Evolutionary conservation across 1,140 invertebrate species (phyloP).

Genomic region (Drosophila simulans): DNA sequence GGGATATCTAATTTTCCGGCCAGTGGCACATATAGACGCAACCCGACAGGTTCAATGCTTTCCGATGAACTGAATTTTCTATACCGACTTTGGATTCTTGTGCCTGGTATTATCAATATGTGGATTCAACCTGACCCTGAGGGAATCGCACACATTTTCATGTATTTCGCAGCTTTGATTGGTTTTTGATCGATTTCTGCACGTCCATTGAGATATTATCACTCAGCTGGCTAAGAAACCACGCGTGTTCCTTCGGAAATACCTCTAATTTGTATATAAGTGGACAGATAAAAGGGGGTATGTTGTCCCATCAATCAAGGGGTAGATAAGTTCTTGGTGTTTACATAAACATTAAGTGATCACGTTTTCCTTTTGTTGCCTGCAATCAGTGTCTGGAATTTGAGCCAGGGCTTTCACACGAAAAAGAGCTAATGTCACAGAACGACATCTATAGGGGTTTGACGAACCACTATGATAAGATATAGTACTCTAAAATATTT

Average conservation of each 20-base stretch:
- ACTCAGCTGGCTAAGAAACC: not conserved
- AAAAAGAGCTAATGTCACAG: not conserved
- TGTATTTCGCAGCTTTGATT: constrained; percentile 39
- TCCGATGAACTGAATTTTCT: constrained; percentile 44
- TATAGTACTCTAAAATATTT: constrained; percentile 10
- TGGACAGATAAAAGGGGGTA: constrained; percentile 18
- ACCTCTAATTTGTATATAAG: constrained; percentile 35
- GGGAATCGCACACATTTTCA: constrained; percentile 9
- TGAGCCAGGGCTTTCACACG: constrained; percentile 22
- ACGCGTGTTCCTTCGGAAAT: constrained; percentile 37
- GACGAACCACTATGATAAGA: constrained; percentile 26
- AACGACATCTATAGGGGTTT: constrained; percentile 10
- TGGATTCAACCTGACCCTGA: constrained; percentile 24
- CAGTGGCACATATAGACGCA: constrained; percentile 21
- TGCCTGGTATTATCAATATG: constrained; percentile 12
- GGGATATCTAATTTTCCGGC: not conserved
- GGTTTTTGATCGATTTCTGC: constrained; percentile 69
- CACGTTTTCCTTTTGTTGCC: constrained; percentile 34
- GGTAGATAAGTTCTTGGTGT: constrained; percentile 21
- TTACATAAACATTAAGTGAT: constrained; percentile 46
- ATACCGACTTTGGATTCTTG: constrained; percentile 9
- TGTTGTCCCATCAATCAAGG: constrained; percentile 48
- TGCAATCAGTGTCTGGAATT: constrained; percentile 43
- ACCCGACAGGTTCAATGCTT: constrained; percentile 30
- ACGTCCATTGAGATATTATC: constrained; percentile 43